phyloP scores from a whole-genome alignment of 2,113 vertebrate genomes.

The Motacilla alba region DNA sequence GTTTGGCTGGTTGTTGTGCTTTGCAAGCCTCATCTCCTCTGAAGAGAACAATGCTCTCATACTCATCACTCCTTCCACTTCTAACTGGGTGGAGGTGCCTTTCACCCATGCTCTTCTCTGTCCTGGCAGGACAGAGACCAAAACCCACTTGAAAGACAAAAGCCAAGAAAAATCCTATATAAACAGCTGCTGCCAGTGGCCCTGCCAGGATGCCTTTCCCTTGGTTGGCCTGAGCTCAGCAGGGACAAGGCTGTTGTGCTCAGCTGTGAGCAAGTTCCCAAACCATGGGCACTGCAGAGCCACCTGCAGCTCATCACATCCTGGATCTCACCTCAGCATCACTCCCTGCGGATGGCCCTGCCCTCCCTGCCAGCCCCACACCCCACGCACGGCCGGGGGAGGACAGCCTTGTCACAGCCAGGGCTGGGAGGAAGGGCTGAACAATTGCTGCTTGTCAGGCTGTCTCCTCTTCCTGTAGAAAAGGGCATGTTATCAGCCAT shows the following conservation, averaged over 20 bases:
- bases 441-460: not conserved
- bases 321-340: not conserved
- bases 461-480: not conserved
- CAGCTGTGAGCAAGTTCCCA: not conserved
- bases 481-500: not conserved
- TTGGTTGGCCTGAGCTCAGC: not conserved
- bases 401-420: not conserved
- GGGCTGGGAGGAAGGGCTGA: not conserved
- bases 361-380: not conserved
- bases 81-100: not conserved
- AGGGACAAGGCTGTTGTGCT: not conserved
- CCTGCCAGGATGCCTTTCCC: not conserved
- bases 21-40: not conserved
- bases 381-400: accelerated
- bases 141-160: not conserved
- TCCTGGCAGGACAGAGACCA: not conserved
- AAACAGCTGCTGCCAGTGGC: not conserved
- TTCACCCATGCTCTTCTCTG: not conserved
- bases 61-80: not conserved
- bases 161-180: not conserved
- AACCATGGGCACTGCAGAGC: accelerated
- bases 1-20: not conserved
- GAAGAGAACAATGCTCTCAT: not conserved
- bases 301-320: not conserved
- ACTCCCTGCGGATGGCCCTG: not conserved